A percentile compares a stretch with the other conserved stretches of the same genome.
Conservation (phyloP, 2,113 vertebrate genomes). For the Grantiella picta region DNA sequence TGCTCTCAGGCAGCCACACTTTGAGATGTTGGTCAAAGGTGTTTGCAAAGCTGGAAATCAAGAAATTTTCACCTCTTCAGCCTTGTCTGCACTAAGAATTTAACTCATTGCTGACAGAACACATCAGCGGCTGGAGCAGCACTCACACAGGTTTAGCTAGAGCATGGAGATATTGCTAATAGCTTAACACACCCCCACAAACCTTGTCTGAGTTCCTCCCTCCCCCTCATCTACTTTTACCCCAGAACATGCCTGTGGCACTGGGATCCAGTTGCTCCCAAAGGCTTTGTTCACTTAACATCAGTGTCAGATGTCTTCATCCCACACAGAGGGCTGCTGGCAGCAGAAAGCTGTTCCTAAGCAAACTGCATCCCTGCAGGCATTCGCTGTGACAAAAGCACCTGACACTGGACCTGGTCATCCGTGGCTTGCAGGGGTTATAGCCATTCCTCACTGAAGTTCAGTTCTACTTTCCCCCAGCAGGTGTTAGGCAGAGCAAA, state of each 20-base stretch:
- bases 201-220: rapidly evolving
- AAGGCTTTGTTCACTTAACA: background rate
- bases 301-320: background rate
- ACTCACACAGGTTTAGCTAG: background rate
- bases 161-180: background rate
- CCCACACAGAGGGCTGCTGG: background rate
- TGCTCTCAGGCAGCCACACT: background rate
- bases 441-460: background rate
- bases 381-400: background rate
- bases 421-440: background rate
- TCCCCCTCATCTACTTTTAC: background rate
- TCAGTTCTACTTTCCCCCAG: background rate
- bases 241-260: background rate
- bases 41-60: conserved; percentile 22
- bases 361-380: background rate
- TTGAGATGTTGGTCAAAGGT: conserved; percentile 9
- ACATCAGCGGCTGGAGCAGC: background rate
- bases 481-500: background rate
- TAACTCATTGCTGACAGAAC: background rate
- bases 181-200: background rate
- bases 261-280: background rate
- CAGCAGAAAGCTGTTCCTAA: background rate
- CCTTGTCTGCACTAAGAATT: background rate
- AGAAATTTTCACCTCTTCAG: background rate
- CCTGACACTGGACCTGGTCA: background rate